Percentiles rank a stretch among this genome's conserved stretches.
phyloP scores from a whole-genome alignment of 2,113 vertebrate species.

The Dascyllus trimaculatus region DNA sequence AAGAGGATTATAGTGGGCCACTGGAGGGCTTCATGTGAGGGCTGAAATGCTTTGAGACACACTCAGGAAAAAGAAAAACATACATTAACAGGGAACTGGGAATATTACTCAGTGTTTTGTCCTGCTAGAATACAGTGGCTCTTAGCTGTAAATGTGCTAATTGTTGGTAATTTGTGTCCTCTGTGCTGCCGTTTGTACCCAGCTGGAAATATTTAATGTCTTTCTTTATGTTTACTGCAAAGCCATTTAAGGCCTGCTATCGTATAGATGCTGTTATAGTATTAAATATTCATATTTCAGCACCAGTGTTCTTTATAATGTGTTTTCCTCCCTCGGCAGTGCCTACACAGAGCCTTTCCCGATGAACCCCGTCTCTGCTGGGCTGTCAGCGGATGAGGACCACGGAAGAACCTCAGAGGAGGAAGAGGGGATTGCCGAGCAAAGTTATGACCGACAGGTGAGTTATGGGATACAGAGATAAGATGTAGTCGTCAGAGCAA shows the following conservation, averaged over 20 bases:
- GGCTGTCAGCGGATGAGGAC: conserved; percentile 89
- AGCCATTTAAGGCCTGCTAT: background rate
- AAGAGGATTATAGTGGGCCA: conserved; percentile 58
- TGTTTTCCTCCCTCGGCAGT: conserved; percentile 76
- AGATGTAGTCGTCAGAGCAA: conserved; percentile 1
- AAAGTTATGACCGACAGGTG: conserved; percentile 88
- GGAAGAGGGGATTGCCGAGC: conserved; percentile 87
- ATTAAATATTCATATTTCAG: conserved; percentile 32
- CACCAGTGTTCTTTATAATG: conserved; percentile 3
- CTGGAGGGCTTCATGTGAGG: conserved; percentile 43
- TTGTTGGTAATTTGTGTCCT: conserved; percentile 1
- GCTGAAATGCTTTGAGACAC: conserved; percentile 61
- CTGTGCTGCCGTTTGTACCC: conserved; percentile 4
- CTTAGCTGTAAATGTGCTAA: conserved; percentile 30
- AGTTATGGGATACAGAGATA: conserved; percentile 27
- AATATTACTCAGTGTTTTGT: conserved; percentile 46
- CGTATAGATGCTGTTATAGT: background rate
- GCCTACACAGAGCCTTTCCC: conserved; percentile 97
- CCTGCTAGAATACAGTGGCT: conserved; percentile 4
- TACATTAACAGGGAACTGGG: conserved; percentile 29
- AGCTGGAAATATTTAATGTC: background rate
- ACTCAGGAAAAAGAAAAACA: conserved; percentile 55
- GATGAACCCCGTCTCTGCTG: conserved; percentile 83
- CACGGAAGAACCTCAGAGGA: conserved; percentile 93
- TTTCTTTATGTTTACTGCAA: background rate